Evolutionary conservation across 2,797 vertebrate genomes (phyloP).

Genomic region (Anisognathus igniventris): DNA sequence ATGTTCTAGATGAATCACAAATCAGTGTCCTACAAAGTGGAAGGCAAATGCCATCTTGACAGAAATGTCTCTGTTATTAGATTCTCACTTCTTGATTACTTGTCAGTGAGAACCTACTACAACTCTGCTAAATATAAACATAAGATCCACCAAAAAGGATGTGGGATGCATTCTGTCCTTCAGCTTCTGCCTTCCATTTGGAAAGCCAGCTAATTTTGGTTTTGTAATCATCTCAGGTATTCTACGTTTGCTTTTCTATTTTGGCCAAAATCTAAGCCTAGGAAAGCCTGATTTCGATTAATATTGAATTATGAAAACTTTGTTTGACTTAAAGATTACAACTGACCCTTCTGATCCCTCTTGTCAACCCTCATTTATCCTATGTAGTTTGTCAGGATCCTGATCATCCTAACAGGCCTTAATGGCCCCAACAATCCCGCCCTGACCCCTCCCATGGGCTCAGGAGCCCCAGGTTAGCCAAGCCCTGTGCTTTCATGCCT

Average conservation of each 20-base stretch:
- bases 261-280: background rate
- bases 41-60: background rate
- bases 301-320: background rate
- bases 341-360: background rate
- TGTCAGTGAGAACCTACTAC: background rate
- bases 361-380: background rate
- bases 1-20: background rate
- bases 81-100: background rate
- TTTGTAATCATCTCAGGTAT: background rate
- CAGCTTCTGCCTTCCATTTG: background rate
- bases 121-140: background rate
- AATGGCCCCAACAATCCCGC: background rate
- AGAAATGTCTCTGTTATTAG: background rate
- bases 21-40: background rate
- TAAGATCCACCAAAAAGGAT: background rate
- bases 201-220: background rate
- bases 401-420: background rate
- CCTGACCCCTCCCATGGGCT: background rate
- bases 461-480: background rate
- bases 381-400: background rate
- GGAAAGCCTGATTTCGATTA: background rate
- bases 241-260: background rate
- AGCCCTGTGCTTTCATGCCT: background rate
- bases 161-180: background rate
- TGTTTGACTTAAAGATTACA: background rate